phyloP scores from a whole-genome alignment of 1,140 invertebrate genomes.

The Calycopis cecrops region DNA sequence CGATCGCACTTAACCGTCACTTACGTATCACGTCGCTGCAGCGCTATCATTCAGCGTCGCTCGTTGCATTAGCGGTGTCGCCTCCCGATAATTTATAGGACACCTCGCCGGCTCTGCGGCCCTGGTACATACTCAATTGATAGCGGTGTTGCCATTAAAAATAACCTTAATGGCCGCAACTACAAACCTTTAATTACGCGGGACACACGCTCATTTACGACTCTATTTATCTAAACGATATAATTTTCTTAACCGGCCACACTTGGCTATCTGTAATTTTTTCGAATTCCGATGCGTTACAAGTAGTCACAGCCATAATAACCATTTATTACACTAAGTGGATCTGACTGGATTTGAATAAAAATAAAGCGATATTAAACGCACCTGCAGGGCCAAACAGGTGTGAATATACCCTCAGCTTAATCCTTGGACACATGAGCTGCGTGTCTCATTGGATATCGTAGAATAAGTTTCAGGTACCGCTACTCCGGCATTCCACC shows the following conservation, averaged over 20 bases:
- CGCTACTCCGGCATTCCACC: constrained; percentile 26
- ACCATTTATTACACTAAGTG: no score
- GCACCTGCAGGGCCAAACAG: constrained; percentile 3
- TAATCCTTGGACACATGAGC: background rate
- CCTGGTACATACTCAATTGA: constrained; percentile 42
- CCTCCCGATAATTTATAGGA: constrained; percentile 62
- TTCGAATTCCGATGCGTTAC: no score
- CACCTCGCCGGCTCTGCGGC: constrained; percentile 44
- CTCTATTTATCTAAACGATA: constrained; percentile 1
- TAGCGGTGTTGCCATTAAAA: constrained; percentile 30
- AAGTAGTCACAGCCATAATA: no score
- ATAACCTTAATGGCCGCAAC: constrained; percentile 19
- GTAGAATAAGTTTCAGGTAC: background rate
- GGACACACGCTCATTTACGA: constrained; percentile 1
- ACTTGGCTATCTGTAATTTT: no score
- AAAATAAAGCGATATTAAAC: background rate
- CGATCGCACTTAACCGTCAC: constrained; percentile 69
- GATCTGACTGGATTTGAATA: background rate
- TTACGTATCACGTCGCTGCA: constrained; percentile 51
- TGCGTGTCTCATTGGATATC: background rate
- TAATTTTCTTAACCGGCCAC: background rate
- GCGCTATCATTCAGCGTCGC: constrained; percentile 65
- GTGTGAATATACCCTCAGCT: background rate
- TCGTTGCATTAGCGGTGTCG: constrained; percentile 65
- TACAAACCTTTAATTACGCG: constrained; percentile 1